Base-by-base conservation (phyloP, 2,888 invertebrate species). In the Rhaphigaster nebulosa region DNA sequence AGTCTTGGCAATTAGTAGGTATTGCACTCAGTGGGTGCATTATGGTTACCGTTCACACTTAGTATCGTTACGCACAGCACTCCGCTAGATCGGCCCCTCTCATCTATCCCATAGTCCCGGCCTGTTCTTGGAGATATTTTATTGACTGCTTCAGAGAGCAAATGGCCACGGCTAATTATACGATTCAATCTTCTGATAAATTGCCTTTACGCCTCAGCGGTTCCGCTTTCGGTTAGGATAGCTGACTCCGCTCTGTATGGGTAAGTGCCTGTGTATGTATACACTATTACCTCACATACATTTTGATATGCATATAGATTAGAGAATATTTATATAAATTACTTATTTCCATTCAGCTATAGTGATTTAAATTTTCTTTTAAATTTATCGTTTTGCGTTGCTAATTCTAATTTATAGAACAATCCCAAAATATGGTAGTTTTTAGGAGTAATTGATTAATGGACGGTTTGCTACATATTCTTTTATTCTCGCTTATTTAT, bases 161-260 rank as follows among this genome's bases (percentile, higher is more conserved):
- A 84, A 84, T 84, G 84, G 84, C 84, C 84, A 84, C 5, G 84
- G 84, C 45, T 84, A 84, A 84, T 84, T 84, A 84, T 84, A 84
- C 84, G 84, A 84, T 84, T 84, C 84, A 84, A 84, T 84, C 84
- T 84, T 84, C 45, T 84, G 84, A 84, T 84, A 84, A 84, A 84
- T 84, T 84, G 45, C n/a, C 45, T 41, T 84, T 84, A 41, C 84
- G 84, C 41, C 45, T 84, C 84, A 84, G 45, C 45, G 84, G 45
- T 26, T 50, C 84, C 84, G 45, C 84, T 76, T 76, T 76, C 70
- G 70, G 70, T 76, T 23, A 23, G 70, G 34, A 76, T 34, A 20
- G 65, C 65, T 15, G 70, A 23, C 34, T 38, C 70, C 34, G 38
- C 38, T 20, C 20, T 8, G 70, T 38, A 76, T 2, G 8, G 20